Percentiles rank a stretch among this genome's conserved stretches.
Evolutionary conservation across 1,140 invertebrate species (phyloP).

Genomic region (Parapsyche elsis): DNA sequence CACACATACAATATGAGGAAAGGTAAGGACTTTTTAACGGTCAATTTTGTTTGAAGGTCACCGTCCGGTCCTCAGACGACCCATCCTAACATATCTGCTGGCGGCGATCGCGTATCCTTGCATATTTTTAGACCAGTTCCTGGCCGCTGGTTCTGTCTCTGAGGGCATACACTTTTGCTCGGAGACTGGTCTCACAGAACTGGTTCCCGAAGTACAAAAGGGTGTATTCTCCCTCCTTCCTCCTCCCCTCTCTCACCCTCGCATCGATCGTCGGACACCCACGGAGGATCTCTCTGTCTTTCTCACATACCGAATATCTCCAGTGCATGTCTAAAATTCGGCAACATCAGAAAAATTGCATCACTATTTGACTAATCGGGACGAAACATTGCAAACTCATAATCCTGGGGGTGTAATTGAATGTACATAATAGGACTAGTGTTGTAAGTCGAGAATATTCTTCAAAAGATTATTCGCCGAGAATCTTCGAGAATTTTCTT

Average conservation of each 20-base stretch:
- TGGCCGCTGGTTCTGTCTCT: neutral
- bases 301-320: too few relatives aligned
- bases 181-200: constrained; percentile 10
- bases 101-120: constrained; percentile 16
- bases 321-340: too few relatives aligned
- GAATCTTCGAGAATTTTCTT: too few relatives aligned
- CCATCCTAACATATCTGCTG: neutral
- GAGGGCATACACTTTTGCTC: neutral
- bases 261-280: neutral
- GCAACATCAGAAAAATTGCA: too few relatives aligned
- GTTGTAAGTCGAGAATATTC: too few relatives aligned
- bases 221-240: neutral
- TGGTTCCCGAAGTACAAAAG: constrained; percentile 19
- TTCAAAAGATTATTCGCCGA: too few relatives aligned
- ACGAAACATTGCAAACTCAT: too few relatives aligned
- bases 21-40: neutral
- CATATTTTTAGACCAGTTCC: constrained; percentile 31
- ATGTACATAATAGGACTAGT: too few relatives aligned
- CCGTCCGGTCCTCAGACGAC: neutral
- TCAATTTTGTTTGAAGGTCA: neutral
- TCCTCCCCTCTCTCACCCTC: neutral
- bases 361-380: too few relatives aligned
- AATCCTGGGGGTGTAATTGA: too few relatives aligned
- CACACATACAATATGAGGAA: neutral
- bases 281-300: neutral